Evolutionary conservation across 2,888 invertebrate genomes (phyloP).

Genomic region (Mactromeris polynyma): DNA sequence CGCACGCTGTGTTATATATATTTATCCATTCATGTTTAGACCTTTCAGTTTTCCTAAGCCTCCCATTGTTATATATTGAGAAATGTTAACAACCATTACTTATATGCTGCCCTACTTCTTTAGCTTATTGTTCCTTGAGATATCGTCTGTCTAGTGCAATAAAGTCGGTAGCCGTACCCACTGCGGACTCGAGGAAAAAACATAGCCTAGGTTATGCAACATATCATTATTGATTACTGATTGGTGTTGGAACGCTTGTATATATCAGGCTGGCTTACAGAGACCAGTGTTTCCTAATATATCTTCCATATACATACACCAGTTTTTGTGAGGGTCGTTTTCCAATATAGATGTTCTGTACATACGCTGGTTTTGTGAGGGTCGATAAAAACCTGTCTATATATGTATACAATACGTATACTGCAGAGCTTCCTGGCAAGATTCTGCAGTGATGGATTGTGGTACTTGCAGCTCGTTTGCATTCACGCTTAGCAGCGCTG

Average conservation of each 20-base stretch:
- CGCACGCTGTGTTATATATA: no score
- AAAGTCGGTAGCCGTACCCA: neutral
- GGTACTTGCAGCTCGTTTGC: neutral
- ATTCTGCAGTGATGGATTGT: neutral
- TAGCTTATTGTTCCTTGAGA: neutral
- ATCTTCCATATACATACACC: constrained; percentile 1
- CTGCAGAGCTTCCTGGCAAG: neutral
- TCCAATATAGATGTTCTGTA: constrained; percentile 18
- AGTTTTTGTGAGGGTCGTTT: neutral
- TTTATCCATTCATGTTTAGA: no score
- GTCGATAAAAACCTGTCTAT: constrained; percentile 12
- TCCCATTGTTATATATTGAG: no score
- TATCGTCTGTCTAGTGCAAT: neutral
- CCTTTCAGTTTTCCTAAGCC: no score
- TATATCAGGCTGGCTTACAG: neutral
- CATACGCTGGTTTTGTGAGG: neutral
- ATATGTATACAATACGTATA: neutral
- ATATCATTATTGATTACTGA: neutral
- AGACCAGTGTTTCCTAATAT: neutral
- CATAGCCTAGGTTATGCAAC: neutral
- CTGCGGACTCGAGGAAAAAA: neutral
- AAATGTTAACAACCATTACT: no score
- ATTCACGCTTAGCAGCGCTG: neutral
- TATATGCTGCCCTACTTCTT: no score
- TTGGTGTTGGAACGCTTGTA: neutral